Evolutionary conservation across 2,888 invertebrate species (phyloP).

Genomic region (Scaptomyza cyrtandrae): DNA sequence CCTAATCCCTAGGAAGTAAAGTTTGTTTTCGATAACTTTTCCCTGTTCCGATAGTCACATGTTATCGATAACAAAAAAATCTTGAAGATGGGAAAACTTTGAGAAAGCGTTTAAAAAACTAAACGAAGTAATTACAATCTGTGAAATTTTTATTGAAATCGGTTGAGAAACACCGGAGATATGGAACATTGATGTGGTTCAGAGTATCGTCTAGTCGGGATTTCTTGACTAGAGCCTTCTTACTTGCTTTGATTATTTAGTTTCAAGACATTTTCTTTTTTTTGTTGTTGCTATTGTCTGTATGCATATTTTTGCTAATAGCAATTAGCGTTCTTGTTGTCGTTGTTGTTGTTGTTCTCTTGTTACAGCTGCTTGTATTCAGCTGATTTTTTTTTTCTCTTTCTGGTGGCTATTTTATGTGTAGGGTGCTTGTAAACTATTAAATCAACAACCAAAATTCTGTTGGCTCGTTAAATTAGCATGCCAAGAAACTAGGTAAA

Average conservation of each 20-base stretch:
- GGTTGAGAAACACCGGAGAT: too few species aligned
- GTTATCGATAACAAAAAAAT: too few species aligned
- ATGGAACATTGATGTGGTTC: too few species aligned
- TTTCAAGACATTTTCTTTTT: conserved; percentile 45
- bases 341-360: conserved; percentile 55
- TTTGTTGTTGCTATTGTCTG: conserved; percentile 28
- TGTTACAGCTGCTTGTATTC: conserved; percentile 31
- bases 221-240: too few species aligned
- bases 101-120: too few species aligned
- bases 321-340: conserved; percentile 69
- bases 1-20: too few species aligned
- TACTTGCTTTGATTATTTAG: conserved; percentile 60
- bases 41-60: too few species aligned
- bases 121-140: too few species aligned
- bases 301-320: conserved; percentile 58
- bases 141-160: too few species aligned
- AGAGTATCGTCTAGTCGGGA: too few species aligned
- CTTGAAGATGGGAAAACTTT: too few species aligned
- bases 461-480: conserved; percentile 9
- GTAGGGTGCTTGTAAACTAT: conserved; percentile 42
- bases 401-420: conserved; percentile 16
- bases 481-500: conserved; percentile 1
- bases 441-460: conserved; percentile 28
- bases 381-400: not conserved
- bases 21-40: too few species aligned